Conservation (phyloP, 2,797 vertebrate species). For the Myripristis jacobus region DNA sequence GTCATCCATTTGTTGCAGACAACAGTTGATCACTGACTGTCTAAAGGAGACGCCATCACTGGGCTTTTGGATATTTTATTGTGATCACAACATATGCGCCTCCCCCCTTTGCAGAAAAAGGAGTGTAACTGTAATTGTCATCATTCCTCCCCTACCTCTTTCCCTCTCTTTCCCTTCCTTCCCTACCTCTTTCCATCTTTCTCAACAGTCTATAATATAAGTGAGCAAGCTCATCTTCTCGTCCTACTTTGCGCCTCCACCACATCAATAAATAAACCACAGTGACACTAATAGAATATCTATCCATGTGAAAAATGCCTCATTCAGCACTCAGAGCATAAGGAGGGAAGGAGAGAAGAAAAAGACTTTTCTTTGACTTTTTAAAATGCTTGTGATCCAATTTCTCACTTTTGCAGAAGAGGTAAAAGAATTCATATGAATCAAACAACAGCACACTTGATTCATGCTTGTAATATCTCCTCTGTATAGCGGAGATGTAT, state of each 20-base stretch:
- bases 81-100: neutral
- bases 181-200: slow-evolving; percentile 36
- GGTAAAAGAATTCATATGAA: slow-evolving; percentile 49
- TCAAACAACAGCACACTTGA: slow-evolving; percentile 58
- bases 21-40: slow-evolving; percentile 1
- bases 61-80: neutral
- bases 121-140: slow-evolving; percentile 42
- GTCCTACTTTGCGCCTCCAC: slow-evolving; percentile 73
- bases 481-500: slow-evolving; percentile 48
- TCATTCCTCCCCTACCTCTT: slow-evolving; percentile 34
- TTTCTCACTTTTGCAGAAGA: slow-evolving; percentile 52
- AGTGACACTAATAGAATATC: slow-evolving; percentile 73
- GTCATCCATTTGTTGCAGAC: neutral
- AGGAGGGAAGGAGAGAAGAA: slow-evolving; percentile 26
- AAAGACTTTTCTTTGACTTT: slow-evolving; percentile 47
- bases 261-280: slow-evolving; percentile 80
- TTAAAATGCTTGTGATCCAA: slow-evolving; percentile 54
- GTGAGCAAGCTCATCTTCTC: slow-evolving; percentile 62
- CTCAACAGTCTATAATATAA: slow-evolving; percentile 64
- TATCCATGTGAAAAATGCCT: slow-evolving; percentile 69
- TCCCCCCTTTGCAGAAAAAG: neutral
- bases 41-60: slow-evolving; percentile 4
- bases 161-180: slow-evolving; percentile 24
- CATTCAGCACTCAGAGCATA: slow-evolving; percentile 66
- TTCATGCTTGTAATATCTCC: slow-evolving; percentile 67